Evolutionary conservation across 2,888 invertebrate species (phyloP).

Genomic region (Byasa hedistus): DNA sequence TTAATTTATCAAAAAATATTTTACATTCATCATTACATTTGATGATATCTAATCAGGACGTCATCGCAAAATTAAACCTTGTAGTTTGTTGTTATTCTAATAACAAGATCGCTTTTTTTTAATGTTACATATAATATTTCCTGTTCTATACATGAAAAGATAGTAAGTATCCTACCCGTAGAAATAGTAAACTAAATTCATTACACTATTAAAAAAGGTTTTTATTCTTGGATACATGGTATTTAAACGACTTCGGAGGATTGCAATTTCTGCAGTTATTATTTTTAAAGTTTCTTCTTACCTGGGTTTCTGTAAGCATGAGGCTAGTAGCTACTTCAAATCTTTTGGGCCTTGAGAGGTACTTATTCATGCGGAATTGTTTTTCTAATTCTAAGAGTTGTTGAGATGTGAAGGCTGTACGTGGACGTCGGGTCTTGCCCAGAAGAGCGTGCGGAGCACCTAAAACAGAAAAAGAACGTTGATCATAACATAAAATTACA

Average conservation of each 20-base stretch:
- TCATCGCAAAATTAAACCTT: no score
- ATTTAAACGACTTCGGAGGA: no score
- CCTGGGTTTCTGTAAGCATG: slow-evolving; percentile 99
- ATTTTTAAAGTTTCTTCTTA: slow-evolving; percentile 50
- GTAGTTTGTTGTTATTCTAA: no score
- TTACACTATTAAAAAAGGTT: no score
- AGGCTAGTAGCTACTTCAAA: slow-evolving; percentile 99
- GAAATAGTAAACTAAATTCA: no score
- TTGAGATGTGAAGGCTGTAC: slow-evolving; percentile 99
- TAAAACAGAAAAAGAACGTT: slow-evolving; percentile 38
- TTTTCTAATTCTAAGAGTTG: slow-evolving; percentile 98
- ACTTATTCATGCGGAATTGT: slow-evolving; percentile 99
- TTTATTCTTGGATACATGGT: no score
- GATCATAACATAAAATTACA: neutral
- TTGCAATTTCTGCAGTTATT: no score
- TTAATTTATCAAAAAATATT: neutral
- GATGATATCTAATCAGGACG: no score
- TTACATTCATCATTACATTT: neutral
- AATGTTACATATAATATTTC: no score
- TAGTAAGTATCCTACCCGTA: no score
- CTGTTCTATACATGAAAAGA: no score
- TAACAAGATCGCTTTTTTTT: no score
- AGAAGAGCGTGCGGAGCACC: slow-evolving; percentile 84
- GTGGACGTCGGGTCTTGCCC: slow-evolving; percentile 84
- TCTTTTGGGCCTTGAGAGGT: slow-evolving; percentile 97